Conservation (phyloP, 2,797 vertebrate species). For the Selene dorsalis region DNA sequence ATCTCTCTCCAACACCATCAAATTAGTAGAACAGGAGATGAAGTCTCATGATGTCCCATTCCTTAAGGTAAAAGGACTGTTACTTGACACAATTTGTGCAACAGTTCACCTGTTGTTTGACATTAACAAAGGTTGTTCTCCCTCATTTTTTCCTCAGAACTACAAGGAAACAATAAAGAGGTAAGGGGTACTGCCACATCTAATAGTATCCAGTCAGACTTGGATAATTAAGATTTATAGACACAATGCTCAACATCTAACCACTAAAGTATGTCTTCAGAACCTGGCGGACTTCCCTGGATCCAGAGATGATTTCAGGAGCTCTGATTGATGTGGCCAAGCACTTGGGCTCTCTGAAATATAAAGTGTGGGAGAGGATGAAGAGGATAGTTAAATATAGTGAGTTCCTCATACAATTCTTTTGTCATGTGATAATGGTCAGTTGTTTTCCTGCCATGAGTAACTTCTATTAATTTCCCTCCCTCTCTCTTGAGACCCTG, state of each 20-base stretch:
- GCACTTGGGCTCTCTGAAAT: conserved; percentile 85
- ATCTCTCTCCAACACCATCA: conserved; percentile 80
- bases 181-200: conserved; percentile 59
- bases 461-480: neutral
- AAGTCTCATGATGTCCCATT: conserved; percentile 78
- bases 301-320: conserved; percentile 73
- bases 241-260: conserved; percentile 36
- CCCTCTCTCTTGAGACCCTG: conserved; percentile 72
- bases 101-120: neutral
- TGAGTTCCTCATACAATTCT: conserved; percentile 67
- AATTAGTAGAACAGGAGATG: conserved; percentile 83
- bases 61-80: conserved; percentile 77
- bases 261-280: conserved; percentile 67
- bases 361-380: conserved; percentile 87
- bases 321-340: conserved; percentile 83
- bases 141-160: conserved; percentile 76
- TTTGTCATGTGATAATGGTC: neutral
- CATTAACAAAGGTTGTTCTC: conserved; percentile 12
- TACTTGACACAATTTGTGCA: neutral
- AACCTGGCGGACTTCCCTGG: conserved; percentile 76
- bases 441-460: neutral
- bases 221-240: neutral
- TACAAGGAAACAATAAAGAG: conserved; percentile 86
- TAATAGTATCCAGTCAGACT: neutral
- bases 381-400: conserved; percentile 81